Conservation (phyloP, 2,113 vertebrate genomes). For the Python bivittatus region DNA sequence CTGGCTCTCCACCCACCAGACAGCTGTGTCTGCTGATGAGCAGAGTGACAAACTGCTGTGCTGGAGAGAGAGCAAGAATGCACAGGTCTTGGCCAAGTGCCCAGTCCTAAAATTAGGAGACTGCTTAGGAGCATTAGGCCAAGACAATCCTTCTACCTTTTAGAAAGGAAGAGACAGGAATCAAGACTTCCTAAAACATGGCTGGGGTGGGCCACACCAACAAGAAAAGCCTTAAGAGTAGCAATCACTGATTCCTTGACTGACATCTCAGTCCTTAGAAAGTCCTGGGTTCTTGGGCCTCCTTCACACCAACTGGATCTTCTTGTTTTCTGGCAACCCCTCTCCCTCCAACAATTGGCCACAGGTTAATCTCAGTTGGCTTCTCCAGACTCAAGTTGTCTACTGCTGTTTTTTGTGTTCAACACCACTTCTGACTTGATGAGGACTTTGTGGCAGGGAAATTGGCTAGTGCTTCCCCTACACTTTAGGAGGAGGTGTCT, state of each 20-base stretch:
- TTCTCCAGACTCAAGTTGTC: not conserved
- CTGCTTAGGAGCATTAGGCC: not conserved
- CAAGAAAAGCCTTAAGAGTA: too few relatives aligned
- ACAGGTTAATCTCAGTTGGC: not conserved
- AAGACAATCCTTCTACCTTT: not conserved
- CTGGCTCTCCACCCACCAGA: not conserved
- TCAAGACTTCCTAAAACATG: not conserved
- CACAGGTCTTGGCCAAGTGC: not conserved
- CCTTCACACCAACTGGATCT: not conserved
- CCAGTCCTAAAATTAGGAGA: not conserved
- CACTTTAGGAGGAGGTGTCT: not conserved
- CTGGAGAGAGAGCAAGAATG: not conserved
- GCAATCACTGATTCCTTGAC: not conserved
- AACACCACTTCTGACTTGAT: not conserved
- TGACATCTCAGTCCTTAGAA: not conserved
- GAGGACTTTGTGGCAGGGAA: not conserved
- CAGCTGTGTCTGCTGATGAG: not conserved
- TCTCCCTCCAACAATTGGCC: not conserved
- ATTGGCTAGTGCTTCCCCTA: not conserved
- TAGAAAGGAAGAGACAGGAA: not conserved
- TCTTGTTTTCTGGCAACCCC: not conserved
- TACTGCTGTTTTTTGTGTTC: not conserved
- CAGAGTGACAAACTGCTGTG: not conserved
- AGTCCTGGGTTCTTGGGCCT: not conserved
- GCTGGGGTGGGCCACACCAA: not conserved